These are phyloP conservation scores for Miichthys miiuy DNA, from an alignment of 2,797 vertebrate species.

Conservation along the genomic window DNA sequence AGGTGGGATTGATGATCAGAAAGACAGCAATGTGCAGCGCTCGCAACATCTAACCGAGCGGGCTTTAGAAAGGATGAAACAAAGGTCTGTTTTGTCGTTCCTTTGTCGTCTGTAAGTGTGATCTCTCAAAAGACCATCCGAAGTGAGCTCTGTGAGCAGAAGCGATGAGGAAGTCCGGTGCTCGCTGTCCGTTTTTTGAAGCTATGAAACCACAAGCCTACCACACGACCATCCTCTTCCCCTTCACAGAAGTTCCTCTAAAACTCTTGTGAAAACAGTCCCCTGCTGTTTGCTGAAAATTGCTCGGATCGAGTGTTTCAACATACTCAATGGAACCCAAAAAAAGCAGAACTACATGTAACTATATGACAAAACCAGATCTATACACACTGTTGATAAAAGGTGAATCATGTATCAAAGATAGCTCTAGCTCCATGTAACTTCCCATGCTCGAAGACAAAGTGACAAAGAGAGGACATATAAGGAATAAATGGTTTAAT, in stretches of 20 bases:
- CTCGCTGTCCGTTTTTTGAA: slow-evolving; percentile 74
- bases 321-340: background rate
- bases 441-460: background rate
- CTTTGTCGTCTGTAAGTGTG: background rate
- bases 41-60: slow-evolving; percentile 30
- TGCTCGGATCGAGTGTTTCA: background rate
- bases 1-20: slow-evolving; percentile 41
- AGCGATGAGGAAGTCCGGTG: slow-evolving; percentile 76
- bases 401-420: no score
- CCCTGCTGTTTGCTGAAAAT: background rate
- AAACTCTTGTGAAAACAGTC: background rate
- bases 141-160: slow-evolving; percentile 30
- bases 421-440: background rate
- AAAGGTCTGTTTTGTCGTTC: slow-evolving; percentile 1
- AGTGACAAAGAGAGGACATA: background rate
- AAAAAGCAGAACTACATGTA: background rate
- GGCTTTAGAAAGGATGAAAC: background rate
- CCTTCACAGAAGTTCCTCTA: slow-evolving; percentile 58
- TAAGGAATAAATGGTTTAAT: slow-evolving; percentile 81
- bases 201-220: slow-evolving; percentile 68
- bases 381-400: no score
- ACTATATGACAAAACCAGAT: background rate
- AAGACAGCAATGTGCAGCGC: slow-evolving; percentile 13
- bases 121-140: slow-evolving; percentile 2
- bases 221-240: slow-evolving; percentile 28